A percentile compares a stretch with the other conserved stretches of the same genome.
These are phyloP conservation scores for mouse (Mus musculus) DNA, from an alignment of 2,113 vertebrate species.

Conservation along the genomic window GRCm39 chr19:24924001-24924500, in stretches of 20 bases:
- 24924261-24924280: not conserved
- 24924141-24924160: not conserved
- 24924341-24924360: constrained; percentile 52
- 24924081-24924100: not conserved
- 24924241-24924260: too few species aligned
- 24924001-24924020: not conserved
- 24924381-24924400: not conserved
- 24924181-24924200: not conserved
- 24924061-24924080: not conserved
- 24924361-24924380: constrained; percentile 46
- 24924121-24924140: not conserved
- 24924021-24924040: constrained; percentile 55
- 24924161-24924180: not conserved
- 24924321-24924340: not conserved
- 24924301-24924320: constrained; percentile 2
- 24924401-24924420: not conserved
- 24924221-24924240: not conserved
- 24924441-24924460: not conserved
- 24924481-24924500: constrained; percentile 54
- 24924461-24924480: not conserved
- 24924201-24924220: not conserved
- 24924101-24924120: not conserved
- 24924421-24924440: not conserved
- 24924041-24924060: not conserved
- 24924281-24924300: constrained; percentile 49